A percentile compares a stretch with the other conserved stretches of the same genome.
These are phyloP conservation scores for Boloria euphrosyne DNA, from an alignment of 2,888 invertebrate genomes.

Conservation along the genomic window DNA sequence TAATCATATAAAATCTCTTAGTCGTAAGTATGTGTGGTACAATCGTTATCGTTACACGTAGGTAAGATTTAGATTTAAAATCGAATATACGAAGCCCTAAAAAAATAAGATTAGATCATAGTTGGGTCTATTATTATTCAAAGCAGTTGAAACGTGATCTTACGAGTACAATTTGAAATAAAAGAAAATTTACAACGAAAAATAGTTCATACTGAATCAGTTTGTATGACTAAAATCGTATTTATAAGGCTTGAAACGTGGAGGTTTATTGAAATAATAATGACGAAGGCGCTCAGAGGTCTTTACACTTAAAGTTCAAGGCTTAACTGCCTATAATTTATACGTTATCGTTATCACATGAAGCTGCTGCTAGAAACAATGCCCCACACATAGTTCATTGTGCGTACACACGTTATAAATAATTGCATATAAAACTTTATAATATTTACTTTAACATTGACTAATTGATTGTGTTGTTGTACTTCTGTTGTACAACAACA, in stretches of 20 bases:
- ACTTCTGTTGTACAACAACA: no score
- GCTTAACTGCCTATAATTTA: conserved; percentile 61
- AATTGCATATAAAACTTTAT: not conserved
- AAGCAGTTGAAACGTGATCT: no score
- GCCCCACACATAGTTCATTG: conserved; percentile 33
- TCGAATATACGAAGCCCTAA: no score
- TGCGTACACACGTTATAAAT: conserved; percentile 19
- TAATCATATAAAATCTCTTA: no score
- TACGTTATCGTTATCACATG: conserved; percentile 63
- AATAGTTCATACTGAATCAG: not conserved
- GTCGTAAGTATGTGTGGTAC: no score
- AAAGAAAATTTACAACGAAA: not conserved
- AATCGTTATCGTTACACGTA: no score
- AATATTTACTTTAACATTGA: not conserved
- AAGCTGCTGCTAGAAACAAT: conserved; percentile 48
- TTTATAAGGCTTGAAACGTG: conserved; percentile 39
- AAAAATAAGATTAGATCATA: no score
- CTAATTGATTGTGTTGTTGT: no score
- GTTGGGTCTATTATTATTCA: no score
- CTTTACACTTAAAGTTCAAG: conserved; percentile 73
- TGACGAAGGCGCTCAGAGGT: conserved; percentile 54
- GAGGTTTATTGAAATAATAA: conserved; percentile 59
- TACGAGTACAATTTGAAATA: not conserved
- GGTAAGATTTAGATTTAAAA: no score
- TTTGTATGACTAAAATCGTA: conserved; percentile 17